Percentiles rank a stretch among this genome's conserved stretches.
Conservation (phyloP, 2,888 invertebrate species). For the Mimumesa dahlbomi region DNA sequence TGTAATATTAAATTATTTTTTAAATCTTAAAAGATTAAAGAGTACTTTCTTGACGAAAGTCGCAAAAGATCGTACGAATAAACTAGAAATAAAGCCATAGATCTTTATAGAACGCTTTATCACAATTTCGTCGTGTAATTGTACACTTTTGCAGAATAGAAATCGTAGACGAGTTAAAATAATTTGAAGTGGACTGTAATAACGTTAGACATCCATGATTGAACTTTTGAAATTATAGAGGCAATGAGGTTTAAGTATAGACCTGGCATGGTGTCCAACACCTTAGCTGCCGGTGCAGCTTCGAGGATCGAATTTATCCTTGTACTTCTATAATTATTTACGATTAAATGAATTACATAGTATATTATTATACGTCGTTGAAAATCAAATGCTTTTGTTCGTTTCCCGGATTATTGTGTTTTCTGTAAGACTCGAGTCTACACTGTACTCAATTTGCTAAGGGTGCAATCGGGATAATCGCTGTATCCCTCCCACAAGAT, state of each 20-base stretch:
- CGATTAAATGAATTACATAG: conserved; percentile 57
- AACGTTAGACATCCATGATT: conserved; percentile 26
- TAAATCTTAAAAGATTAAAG: too few species aligned
- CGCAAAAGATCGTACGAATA: neutral
- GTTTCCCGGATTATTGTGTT: conserved; percentile 46
- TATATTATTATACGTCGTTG: conserved; percentile 45
- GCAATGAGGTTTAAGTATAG: conserved; percentile 42
- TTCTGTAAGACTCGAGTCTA: conserved; percentile 8
- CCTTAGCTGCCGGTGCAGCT: conserved; percentile 39
- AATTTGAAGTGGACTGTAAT: conserved; percentile 41
- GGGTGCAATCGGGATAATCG: conserved; percentile 44
- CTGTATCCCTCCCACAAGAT: conserved; percentile 45
- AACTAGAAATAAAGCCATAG: conserved; percentile 1
- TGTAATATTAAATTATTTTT: too few species aligned
- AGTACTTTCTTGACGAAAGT: too few species aligned
- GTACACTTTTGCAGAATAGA: conserved; percentile 16
- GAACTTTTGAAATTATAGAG: conserved; percentile 43
- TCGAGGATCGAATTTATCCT: conserved; percentile 29
- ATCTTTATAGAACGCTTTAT: conserved; percentile 11
- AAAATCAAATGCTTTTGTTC: conserved; percentile 40
- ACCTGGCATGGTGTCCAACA: conserved; percentile 26
- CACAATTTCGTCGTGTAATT: too few species aligned
- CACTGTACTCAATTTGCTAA: conserved; percentile 9
- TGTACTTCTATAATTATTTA: conserved; percentile 55
- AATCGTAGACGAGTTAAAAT: conserved; percentile 11